Percentiles rank a stretch among this genome's conserved stretches.
Conservation (phyloP, 2,797 vertebrate genomes). For the Rhinella marina region DNA sequence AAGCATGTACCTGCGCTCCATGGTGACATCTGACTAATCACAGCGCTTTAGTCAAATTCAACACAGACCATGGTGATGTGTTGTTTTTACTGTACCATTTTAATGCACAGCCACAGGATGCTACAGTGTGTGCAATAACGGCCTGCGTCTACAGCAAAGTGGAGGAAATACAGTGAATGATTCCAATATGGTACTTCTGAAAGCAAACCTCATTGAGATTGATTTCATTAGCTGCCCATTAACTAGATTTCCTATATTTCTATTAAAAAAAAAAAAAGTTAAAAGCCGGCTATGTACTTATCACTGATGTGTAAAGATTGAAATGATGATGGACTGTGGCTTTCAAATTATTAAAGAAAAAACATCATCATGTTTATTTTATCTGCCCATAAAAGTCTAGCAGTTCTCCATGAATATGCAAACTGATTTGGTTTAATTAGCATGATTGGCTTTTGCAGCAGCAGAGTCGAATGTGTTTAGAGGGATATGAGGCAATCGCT, state of each 20-base stretch:
- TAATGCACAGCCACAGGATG: constrained; percentile 24
- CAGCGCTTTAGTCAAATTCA: background rate
- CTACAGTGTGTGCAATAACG: constrained; percentile 23
- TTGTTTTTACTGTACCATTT: constrained; percentile 39
- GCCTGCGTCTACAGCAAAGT: constrained; percentile 1
- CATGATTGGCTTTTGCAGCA: constrained; percentile 77
- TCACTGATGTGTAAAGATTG: constrained; percentile 59
- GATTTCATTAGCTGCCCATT: constrained; percentile 61
- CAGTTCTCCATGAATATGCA: constrained; percentile 80
- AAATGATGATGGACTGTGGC: constrained; percentile 61
- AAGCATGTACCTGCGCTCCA: background rate
- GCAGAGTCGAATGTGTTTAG: constrained; percentile 73
- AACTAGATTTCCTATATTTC: constrained; percentile 60
- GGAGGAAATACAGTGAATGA: constrained; percentile 23
- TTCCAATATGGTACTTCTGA: constrained; percentile 52
- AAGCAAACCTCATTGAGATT: constrained; percentile 44
- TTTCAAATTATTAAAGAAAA: constrained; percentile 78
- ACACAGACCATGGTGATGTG: background rate
- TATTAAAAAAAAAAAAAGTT: constrained; percentile 57
- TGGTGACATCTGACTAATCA: constrained; percentile 30
- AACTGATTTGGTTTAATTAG: constrained; percentile 79
- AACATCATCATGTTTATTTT: constrained; percentile 75
- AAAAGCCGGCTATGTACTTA: constrained; percentile 62
- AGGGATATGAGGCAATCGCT: constrained; percentile 73
- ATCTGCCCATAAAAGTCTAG: constrained; percentile 77